Conservation (phyloP, 2,113 vertebrate species). For the Balaenoptera acutorostrata region DNA sequence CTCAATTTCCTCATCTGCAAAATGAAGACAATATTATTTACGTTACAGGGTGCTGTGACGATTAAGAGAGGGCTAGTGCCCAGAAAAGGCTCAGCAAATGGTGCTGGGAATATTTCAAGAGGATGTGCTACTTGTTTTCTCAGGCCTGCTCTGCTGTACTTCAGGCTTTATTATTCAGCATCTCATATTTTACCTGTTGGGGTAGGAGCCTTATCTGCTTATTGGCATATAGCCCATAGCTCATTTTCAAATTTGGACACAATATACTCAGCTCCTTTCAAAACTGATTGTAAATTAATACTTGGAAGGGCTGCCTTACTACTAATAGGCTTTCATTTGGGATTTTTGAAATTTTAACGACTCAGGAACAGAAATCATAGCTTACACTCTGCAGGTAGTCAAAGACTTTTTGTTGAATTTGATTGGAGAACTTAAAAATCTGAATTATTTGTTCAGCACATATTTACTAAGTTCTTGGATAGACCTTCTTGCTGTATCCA, state of each 20-base stretch:
- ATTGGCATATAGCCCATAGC: background rate
- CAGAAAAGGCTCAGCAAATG: background rate
- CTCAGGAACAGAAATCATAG: background rate
- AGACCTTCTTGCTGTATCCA: background rate
- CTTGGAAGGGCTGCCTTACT: background rate
- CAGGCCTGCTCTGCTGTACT: background rate
- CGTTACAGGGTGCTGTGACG: background rate
- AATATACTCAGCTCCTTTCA: background rate
- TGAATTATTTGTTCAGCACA: background rate
- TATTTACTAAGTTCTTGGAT: background rate
- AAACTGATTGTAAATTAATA: background rate
- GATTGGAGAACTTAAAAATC: background rate
- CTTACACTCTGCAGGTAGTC: background rate
- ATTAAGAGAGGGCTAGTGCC: background rate
- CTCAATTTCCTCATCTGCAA: slow-evolving; percentile 14
- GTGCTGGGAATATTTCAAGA: background rate
- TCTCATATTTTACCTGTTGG: background rate
- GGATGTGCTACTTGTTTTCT: background rate
- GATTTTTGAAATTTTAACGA: background rate
- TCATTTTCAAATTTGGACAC: slow-evolving; percentile 26
- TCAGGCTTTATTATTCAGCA: background rate
- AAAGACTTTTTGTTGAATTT: slow-evolving; percentile 7
- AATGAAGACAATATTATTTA: slow-evolving; percentile 11
- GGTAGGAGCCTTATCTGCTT: background rate
- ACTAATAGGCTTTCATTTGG: background rate